Evolutionary conservation across 2,888 invertebrate genomes (phyloP).

Genomic region (Keiferia lycopersicella): DNA sequence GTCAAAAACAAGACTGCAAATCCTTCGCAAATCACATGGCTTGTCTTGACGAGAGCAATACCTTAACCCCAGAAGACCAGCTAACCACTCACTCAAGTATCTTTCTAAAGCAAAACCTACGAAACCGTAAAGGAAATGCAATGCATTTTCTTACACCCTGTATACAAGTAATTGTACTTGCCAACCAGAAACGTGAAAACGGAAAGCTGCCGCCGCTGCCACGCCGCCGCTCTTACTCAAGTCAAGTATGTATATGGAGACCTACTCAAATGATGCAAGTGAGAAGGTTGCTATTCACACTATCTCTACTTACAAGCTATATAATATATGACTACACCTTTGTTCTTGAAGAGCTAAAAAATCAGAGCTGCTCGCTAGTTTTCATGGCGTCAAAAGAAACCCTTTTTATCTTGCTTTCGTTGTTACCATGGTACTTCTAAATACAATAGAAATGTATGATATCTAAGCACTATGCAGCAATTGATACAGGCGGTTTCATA

Average conservation of each 20-base stretch:
- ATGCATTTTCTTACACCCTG: too few species aligned
- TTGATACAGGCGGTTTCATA: too few species aligned
- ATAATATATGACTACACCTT: neutral
- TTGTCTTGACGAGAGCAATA: too few species aligned
- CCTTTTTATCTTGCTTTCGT: neutral
- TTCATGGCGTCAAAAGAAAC: neutral
- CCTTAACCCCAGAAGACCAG: too few species aligned
- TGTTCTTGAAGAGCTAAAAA: slow-evolving; percentile 4
- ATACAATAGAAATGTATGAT: too few species aligned
- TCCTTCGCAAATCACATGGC: too few species aligned
- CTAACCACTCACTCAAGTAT: too few species aligned
- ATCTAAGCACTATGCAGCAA: too few species aligned
- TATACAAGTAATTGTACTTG: slow-evolving; percentile 8
- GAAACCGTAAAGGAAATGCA: too few species aligned
- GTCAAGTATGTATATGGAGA: slow-evolving; percentile 8
- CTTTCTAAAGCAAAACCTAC: too few species aligned
- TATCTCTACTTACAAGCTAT: slow-evolving; percentile 1
- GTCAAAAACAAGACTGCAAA: too few species aligned
- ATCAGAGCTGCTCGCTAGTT: neutral
- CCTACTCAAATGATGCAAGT: neutral
- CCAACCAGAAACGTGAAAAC: slow-evolving; percentile 4
- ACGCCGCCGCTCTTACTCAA: neutral
- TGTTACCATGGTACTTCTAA: too few species aligned
- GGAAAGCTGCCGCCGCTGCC: neutral
- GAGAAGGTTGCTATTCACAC: neutral